Base-by-base conservation (phyloP, 2,113 vertebrate species). In the Ibidorhyncha struthersii region DNA sequence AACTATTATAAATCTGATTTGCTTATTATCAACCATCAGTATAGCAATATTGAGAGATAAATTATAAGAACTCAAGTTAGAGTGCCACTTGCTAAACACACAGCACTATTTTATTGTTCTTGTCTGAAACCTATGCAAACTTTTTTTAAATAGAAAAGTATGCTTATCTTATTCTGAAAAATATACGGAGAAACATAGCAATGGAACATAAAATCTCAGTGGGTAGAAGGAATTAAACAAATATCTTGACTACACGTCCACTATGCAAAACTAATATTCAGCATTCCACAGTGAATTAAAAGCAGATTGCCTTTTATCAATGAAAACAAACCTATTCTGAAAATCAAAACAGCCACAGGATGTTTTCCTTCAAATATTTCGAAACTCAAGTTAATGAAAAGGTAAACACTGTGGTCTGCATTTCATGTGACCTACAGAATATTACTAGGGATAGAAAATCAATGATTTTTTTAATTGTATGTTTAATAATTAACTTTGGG, bases 231-330 rank as follows among this genome's bases (percentile, higher is more conserved):
- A 97, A 97, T 93, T 93, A 95, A 97, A 93, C 62, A 92, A 94
- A 17, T 88, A 88, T 71, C 65, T 81, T 72, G 84, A 94, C 90
- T 96, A 83, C 56, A 89, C 41, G 50, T 83, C 63, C 62, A 76
- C 82, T 79, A 86, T 27, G 78, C 59, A 93, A 47, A 95, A 89
- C 71, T 93, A 96, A 96, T 92, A 96, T 74, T 86, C 79, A 95
- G 86, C 76, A 86, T 95, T 98, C 93, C 89, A 95, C 52, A 92
- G 56, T 74, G 72, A 97, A 95, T 95, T 95, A 95, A 96, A 96
- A 97, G 62, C 92, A 96, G 92, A 95, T 27, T 70, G 93, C 14
- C 74, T 96, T 96, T 94, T 97, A 95, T 87, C 79, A 95, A 93
- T 94, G 93, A 89, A 96, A 97, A 96, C 87, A 96, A 96, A 92